phyloP scores from a whole-genome alignment of 2,888 invertebrate species.

The Spisula solida region DNA sequence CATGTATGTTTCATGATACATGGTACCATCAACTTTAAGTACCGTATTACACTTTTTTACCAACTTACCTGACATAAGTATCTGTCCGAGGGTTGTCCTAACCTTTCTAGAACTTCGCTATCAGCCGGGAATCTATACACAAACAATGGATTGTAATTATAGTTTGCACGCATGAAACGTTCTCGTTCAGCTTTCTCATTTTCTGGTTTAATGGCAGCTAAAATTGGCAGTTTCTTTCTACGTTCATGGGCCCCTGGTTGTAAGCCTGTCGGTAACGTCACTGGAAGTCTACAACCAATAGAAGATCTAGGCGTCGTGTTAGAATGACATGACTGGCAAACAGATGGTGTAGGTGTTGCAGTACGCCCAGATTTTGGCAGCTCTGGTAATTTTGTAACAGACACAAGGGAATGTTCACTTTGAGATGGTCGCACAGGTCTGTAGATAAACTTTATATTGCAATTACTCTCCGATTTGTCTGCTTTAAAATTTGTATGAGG shows the following conservation, averaged over 20 bases:
- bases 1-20: too few species aligned
- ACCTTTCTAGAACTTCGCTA: constrained; percentile 76
- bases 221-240: constrained; percentile 78
- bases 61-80: constrained; percentile 78
- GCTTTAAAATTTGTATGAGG: neutral
- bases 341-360: constrained; percentile 49
- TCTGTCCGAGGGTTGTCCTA: constrained; percentile 79
- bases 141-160: constrained; percentile 84
- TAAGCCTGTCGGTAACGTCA: constrained; percentile 62
- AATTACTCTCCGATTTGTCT: constrained; percentile 37
- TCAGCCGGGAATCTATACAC: constrained; percentile 80
- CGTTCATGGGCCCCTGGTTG: constrained; percentile 74
- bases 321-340: constrained; percentile 22
- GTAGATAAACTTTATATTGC: constrained; percentile 43
- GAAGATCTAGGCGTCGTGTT: constrained; percentile 54
- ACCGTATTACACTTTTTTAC: too few species aligned
- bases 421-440: constrained; percentile 40
- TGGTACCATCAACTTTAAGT: too few species aligned
- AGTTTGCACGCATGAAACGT: constrained; percentile 82
- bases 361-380: constrained; percentile 50
- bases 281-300: constrained; percentile 60
- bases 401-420: constrained; percentile 55
- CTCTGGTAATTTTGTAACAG: constrained; percentile 63
- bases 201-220: constrained; percentile 83
- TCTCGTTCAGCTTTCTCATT: constrained; percentile 84